Conservation (phyloP, 2,113 vertebrate genomes). For the Chrysochloris asiatica region DNA sequence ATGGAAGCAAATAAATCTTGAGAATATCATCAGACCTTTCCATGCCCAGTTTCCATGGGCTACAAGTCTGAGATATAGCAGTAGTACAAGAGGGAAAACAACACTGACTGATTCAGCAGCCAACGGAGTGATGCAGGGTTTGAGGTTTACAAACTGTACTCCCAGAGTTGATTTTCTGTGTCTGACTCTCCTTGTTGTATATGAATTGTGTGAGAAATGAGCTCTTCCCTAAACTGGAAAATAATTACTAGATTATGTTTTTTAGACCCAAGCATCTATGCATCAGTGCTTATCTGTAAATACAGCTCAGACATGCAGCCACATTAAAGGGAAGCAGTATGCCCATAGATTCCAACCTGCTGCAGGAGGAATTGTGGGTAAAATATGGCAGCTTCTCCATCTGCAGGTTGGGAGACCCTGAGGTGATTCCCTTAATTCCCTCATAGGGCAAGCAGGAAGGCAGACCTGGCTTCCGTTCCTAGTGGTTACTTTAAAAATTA, state of each 20-base stretch:
- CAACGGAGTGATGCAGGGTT: rapidly evolving
- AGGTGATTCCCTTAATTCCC: neutral
- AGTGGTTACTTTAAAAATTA: conserved; percentile 30
- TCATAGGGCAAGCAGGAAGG: neutral
- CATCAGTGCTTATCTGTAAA: neutral
- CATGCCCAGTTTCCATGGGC: rapidly evolving
- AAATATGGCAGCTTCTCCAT: neutral
- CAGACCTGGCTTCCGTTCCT: neutral
- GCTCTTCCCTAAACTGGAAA: neutral
- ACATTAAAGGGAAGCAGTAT: neutral
- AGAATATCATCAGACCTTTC: neutral
- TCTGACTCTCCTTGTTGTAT: neutral
- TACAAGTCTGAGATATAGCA: neutral
- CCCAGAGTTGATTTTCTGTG: neutral
- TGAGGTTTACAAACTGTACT: neutral
- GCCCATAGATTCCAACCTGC: neutral
- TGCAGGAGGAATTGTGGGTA: neutral
- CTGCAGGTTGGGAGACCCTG: neutral
- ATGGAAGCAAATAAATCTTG: neutral
- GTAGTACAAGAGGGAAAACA: neutral
- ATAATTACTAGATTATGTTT: neutral
- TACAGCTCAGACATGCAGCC: neutral
- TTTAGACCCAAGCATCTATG: neutral
- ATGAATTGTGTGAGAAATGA: neutral
- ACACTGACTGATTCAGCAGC: neutral